These are phyloP conservation scores for Osmerus eperlanus DNA, from an alignment of 2,113 vertebrate genomes.

Conservation along the genomic window DNA sequence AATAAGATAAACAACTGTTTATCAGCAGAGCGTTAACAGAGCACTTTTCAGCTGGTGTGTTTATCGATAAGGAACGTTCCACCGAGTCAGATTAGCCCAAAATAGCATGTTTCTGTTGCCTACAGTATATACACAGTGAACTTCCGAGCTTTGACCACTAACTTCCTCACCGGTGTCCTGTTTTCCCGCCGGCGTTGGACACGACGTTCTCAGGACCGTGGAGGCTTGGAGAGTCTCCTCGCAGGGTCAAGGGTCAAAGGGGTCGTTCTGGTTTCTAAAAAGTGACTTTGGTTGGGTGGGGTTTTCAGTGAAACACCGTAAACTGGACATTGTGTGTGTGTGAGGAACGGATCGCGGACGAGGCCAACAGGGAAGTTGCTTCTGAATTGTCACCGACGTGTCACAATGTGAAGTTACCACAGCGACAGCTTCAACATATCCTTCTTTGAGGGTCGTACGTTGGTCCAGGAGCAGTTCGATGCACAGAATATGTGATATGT, in stretches of 20 bases:
- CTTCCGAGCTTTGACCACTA: conserved; percentile 69
- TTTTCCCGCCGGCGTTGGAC: conserved; percentile 45
- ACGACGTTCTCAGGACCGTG: conserved; percentile 37
- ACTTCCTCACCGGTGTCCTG: conserved; percentile 54
- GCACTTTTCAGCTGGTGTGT: not conserved
- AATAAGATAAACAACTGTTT: not conserved
- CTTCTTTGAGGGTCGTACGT: too few relatives aligned
- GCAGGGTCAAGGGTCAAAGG: not conserved
- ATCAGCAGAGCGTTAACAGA: not conserved
- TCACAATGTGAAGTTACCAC: too few relatives aligned
- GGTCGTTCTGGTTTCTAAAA: not conserved
- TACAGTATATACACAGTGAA: conserved; percentile 35
- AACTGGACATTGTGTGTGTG: too few relatives aligned
- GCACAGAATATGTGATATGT: too few relatives aligned
- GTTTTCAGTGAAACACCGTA: too few relatives aligned
- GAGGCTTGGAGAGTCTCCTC: not conserved
- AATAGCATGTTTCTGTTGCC: not conserved
- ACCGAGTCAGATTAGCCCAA: not conserved
- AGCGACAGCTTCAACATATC: too few relatives aligned
- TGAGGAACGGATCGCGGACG: too few relatives aligned
- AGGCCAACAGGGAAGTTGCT: too few relatives aligned
- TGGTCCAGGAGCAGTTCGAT: too few relatives aligned
- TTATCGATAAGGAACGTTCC: too few relatives aligned
- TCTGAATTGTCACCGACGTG: too few relatives aligned
- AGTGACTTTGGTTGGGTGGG: not conserved